phyloP scores from a whole-genome alignment of 2,113 vertebrate genomes.

The Leptobrachium leishanense region DNA sequence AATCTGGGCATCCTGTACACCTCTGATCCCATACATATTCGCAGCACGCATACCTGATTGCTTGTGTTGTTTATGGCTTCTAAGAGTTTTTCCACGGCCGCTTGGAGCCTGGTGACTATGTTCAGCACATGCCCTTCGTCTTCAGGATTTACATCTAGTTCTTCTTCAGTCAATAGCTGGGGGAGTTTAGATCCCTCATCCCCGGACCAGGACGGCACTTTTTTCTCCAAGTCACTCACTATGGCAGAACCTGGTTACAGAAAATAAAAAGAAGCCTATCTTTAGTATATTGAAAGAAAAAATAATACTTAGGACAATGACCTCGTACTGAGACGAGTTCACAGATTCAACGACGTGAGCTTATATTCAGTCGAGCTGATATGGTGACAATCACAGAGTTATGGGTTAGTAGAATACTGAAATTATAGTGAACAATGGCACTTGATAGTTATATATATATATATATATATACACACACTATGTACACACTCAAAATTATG shows the following conservation, averaged over 20 bases:
- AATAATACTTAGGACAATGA: no score
- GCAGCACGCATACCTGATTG: constrained; percentile 73
- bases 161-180: constrained; percentile 68
- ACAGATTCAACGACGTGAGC: no score
- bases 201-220: constrained; percentile 66
- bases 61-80: constrained; percentile 84
- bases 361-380: no score
- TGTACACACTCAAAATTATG: no score
- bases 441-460: no score
- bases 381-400: no score
- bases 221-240: constrained; percentile 48
- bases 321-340: no score
- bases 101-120: constrained; percentile 83
- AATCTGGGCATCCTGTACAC: no score
- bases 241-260: neutral
- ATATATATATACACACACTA: no score
- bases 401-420: no score
- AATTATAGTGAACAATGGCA: no score
- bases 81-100: constrained; percentile 85
- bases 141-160: constrained; percentile 74
- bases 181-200: constrained; percentile 73
- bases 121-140: constrained; percentile 78
- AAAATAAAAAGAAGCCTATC: neutral
- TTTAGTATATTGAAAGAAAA: no score
- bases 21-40: neutral